Base-by-base conservation (phyloP, 2,113 vertebrate genomes). In the Scophthalmus maximus region DNA sequence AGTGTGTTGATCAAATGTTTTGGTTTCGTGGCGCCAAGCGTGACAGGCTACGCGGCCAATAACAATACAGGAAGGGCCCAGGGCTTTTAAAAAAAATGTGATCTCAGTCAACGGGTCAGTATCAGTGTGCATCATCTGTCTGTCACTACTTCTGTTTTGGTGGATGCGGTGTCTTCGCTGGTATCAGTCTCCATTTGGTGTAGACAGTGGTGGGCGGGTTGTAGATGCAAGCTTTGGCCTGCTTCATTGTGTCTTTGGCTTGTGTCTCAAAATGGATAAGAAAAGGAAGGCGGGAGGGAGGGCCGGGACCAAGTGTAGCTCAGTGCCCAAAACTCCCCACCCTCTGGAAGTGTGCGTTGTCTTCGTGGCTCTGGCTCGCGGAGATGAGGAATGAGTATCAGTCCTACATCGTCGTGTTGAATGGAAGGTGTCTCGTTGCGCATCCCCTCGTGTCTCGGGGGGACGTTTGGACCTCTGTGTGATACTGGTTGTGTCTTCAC, bases 251-350 rank as follows among this genome's bases (percentile, higher is more conserved):
- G 80, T 85, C n/a, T n/a, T n/a, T n/a, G n/a, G n/a, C n/a, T 26
- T 62, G 55, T 69, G 73, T 68, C 73, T 53, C 57, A 59, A 69
- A 76, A 69, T 56, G 52, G 62, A 50, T 42, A 7, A 34, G 34
- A 29, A 61, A 15, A 29, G 46, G n/a, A 56, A 12, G 49, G 26
- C 3, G 27, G 23, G 22, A 46, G 32, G 32, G 32, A 9, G 65
- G 71, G 83, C 72, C 81, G 86, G 86, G 61, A 76, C 87, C 79
- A 65, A 92, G 89, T 81, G 82, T 90, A 92, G 89, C 89, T 92
- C 74, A 81, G 85, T 73, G 78, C 86, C 89, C 83, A 63, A 80
- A 80, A 66, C 61, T 58, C 87, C 73, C 84, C 60, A 8, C 82
- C 57, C 72, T 78, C 73, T 60, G 64, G 68, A 82, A 56, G 72